Evolutionary conservation across 2,797 vertebrate species (phyloP), one percentile per base, ranked within the genome.

Genomic region (Micrastur ruficollis): DNA sequence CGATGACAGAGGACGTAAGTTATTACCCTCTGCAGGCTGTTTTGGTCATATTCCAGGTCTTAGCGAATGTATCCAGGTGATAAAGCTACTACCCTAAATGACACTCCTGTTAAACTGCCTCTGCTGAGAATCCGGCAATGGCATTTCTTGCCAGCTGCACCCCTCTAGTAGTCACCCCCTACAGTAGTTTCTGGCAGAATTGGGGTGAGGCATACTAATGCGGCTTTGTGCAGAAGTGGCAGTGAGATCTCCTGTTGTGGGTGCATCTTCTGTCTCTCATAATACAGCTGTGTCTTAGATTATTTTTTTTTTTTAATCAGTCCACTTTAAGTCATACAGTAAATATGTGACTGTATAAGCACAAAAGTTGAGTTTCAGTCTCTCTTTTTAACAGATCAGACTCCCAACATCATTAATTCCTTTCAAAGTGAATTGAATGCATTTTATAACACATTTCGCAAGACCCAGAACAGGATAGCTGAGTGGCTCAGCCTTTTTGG

Each of bases 31-130:
- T 70, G 84, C 89, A 81, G 90, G 59, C 92, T 78, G 4, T 95
- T 84, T 63, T 96, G 95, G 79, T 89, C 62, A 81, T 75, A 27
- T 38, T 96, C 84, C 92, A 96, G 90, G 68, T 96, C 75, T 91
- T 88, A 49, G 86, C 0, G 0, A 92, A 90, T 70, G 38, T 88
- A 88, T 96, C 79, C 94, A 91, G 90, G 86, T 97, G 93, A 92
- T 93, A 92, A 96, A 95, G 68, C 68, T 83, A 16, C 89, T 91
- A 38, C 72, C 75, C 56, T 82, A 68, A 94, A 84, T 92, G 92
- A 85, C 91, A 83, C 27, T 80, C n/a, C 58, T 67, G 47, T 84
- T 96, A 75, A 75, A 58, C 81, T 71, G 62, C 58, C 68, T 95
- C 85, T 9, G 31, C 59, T 14, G 50, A 58, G 94, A 88, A 81